Conservation (phyloP, 2,888 invertebrate species). For the Caenorhabditis virilis region DNA sequence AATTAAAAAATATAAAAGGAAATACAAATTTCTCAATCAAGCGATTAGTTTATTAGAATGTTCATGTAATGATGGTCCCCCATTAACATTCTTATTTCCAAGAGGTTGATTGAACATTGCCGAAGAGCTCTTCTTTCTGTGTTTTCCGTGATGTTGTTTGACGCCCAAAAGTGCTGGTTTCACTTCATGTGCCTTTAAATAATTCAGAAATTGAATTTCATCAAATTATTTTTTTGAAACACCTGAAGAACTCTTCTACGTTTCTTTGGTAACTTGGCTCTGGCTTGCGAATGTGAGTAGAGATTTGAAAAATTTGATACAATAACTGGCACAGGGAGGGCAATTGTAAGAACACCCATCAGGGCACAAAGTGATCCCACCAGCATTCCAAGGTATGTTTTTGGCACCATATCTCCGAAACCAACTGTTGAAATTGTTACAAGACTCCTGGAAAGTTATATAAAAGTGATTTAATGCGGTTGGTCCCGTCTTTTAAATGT, state of each 20-base stretch:
- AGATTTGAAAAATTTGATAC: constrained; percentile 66
- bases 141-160: constrained; percentile 46
- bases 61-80: constrained; percentile 36
- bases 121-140: constrained; percentile 52
- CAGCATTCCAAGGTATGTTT: constrained; percentile 63
- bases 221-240: no score
- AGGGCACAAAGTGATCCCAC: constrained; percentile 65
- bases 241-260: constrained; percentile 57
- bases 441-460: constrained; percentile 34
- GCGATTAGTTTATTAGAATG: constrained; percentile 41
- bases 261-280: constrained; percentile 58
- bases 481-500: no score
- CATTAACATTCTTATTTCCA: constrained; percentile 37
- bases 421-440: constrained; percentile 64
- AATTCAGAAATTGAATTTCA: no score
- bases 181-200: constrained; percentile 59
- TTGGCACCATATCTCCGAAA: constrained; percentile 62
- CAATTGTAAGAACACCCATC: constrained; percentile 67
- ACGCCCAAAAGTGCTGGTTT: constrained; percentile 50
- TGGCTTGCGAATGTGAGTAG: constrained; percentile 63
- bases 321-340: constrained; percentile 62
- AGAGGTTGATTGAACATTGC: constrained; percentile 25
- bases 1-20: not conserved
- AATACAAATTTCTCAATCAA: constrained; percentile 5
- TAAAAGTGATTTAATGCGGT: no score